Conservation (phyloP, 2,797 vertebrate genomes). For the Gallinago stenura region DNA sequence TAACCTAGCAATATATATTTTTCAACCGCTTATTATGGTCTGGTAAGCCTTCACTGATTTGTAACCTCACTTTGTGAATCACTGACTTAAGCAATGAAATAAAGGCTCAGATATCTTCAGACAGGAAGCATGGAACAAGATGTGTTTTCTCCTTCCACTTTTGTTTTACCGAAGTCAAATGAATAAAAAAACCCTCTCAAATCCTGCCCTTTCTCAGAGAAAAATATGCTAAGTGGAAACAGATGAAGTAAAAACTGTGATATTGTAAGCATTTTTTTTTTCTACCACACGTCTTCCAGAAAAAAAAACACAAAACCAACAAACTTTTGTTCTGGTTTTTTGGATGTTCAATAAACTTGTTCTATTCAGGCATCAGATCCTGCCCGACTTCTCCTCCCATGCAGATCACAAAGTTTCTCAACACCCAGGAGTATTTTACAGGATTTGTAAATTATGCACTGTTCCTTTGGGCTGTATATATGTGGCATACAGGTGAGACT, state of each 20-base stretch:
- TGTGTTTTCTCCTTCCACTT: neutral
- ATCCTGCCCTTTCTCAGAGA: neutral
- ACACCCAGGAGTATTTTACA: neutral
- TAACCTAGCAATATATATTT: neutral
- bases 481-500: neutral
- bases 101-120: neutral
- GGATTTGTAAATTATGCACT: neutral
- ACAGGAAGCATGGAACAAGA: neutral
- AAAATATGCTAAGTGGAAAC: accelerated
- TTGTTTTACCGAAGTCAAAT: neutral
- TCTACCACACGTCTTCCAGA: neutral
- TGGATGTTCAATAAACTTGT: neutral
- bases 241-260: neutral
- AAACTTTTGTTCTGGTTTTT: neutral
- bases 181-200: neutral
- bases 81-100: neutral
- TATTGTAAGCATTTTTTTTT: neutral
- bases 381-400: neutral
- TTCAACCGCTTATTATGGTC: neutral
- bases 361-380: neutral
- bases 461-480: neutral
- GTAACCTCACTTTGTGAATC: neutral
- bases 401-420: neutral
- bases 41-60: neutral
- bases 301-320: neutral